Evolutionary conservation across 2,888 invertebrate genomes (phyloP), one percentile per base, ranked within the genome.

Genomic region (Sinodicranocentrus sp.): DNA sequence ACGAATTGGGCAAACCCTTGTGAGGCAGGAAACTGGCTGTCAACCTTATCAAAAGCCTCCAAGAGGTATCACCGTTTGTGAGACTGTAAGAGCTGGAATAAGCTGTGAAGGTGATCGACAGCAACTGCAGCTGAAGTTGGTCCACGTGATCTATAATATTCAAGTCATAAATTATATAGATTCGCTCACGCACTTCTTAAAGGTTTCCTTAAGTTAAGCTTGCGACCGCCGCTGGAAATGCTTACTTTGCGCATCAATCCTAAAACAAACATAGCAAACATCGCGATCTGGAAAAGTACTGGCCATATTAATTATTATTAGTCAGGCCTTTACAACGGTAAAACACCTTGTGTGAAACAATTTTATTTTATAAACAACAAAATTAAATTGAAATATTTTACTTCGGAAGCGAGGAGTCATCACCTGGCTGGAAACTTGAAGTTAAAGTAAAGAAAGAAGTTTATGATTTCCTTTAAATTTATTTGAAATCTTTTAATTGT

Each of bases 151-250:
- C 80, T 80, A 80, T 43, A 80, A 80, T 21, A 80, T 72, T 80
- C 54, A 80, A 80, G 23, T 80, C 15, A 80, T 25, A 72, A 25
- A 71, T 59, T 65, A 65, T 72, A 80, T 73, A 80, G 57, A 80
- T 67, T 73, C 54, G 78, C 17, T 52, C 8, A 28, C 6, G 17
- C 13, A n/a, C n/a, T n/a, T n/a, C n/a, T 57, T 61, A 67, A 13
- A 67, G 10, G 28, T 39, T 33, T 23, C 44, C 44, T 19, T 26
- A 19, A 33, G 13, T 57, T 59, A 44, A 43, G 28, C 33, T 61
- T 33, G 63, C 79, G 57, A 43, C 54, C 21, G 72, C 80, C 21
- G 73, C 73, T 43, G 67, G 10, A 43, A 25, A 54, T 21, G 39
- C 65, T 43, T 39, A 65, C 33, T 39, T n/a, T 15, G 39, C 72